These are phyloP conservation scores for Heterotilapia buettikoferi DNA, from an alignment of 2,113 vertebrate species.

Conservation along the genomic window DNA sequence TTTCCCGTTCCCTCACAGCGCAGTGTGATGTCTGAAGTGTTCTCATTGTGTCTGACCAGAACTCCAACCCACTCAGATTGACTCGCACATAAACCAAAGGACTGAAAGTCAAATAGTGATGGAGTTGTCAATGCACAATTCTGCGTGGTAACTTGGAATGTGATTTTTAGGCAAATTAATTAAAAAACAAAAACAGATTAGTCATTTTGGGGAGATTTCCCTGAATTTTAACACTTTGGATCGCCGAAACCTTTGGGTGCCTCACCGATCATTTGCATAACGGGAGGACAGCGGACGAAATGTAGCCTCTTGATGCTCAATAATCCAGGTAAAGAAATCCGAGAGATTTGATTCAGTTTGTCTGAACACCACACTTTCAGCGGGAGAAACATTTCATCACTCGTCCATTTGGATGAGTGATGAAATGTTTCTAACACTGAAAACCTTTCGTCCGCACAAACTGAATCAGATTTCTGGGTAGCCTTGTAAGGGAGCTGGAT, in stretches of 20 bases:
- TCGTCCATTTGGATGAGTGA: neutral
- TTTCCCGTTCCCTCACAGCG: neutral
- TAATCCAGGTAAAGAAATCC: neutral
- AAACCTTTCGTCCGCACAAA: neutral
- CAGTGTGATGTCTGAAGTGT: neutral
- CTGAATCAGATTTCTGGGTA: neutral
- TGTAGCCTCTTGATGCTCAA: neutral
- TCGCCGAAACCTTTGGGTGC: neutral
- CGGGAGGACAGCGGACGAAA: neutral
- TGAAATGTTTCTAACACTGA: neutral
- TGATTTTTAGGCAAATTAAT: neutral
- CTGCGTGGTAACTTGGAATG: neutral
- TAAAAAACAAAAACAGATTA: neutral
- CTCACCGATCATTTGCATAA: neutral
- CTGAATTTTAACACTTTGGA: neutral
- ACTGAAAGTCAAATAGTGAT: neutral
- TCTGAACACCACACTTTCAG: neutral
- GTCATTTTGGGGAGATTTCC: neutral
- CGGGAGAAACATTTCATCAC: neutral
- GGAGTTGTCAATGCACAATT: neutral
- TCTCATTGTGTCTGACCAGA: neutral
- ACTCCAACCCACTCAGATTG: neutral
- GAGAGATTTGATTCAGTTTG: neutral
- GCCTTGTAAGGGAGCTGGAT: neutral
- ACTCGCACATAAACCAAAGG: neutral